Evolutionary conservation across 53 echinoderm and acorn worm genomes (phyloP), one percentile per base, ranked within the genome.

Genomic region (Paelopatides confundens): DNA sequence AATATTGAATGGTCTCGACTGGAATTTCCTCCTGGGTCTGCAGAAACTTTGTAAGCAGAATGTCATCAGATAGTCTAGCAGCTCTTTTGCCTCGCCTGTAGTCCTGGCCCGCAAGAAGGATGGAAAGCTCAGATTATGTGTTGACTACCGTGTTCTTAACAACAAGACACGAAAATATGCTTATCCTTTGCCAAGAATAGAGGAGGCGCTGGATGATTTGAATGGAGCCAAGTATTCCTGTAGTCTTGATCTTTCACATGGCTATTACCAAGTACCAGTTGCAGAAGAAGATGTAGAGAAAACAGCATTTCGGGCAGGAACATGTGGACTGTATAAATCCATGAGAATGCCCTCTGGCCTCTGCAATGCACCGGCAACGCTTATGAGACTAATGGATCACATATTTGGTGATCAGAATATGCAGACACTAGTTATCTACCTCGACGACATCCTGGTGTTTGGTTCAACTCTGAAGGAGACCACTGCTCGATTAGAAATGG

Each of bases 221-320:
- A 87, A 83, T 28, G 95, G 92, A 15, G 88, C 95, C 34, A 82
- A 50, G 12, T 93, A 86, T 46, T 93, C 90, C 76, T 89, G 95
- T 63, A 90, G 87, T 76, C 78, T 94, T 18, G 95, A 92, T 43
- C 86, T 94, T 36, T 89, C 95, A 10, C 92, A 93, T 26, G 92
- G 92, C 17, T 95, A 87, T 38, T 90, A 92, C 29, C 93, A 90
- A 35, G 87, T 90, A 1, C 90, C 90, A 2, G 65, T 93, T 2
- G 76, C 62, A 18, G n/a, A 64, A 21, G 65, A 64, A 29, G 65
- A 64, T 91, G 29, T 88, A 10, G 66, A 81, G 37, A 95, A 92
- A 76, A 95, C 92, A 5, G 95, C 95, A 0, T 94, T 94, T 31
- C 85, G 95, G 0, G 88, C 84, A n/a, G 93, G 95, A 27, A 93